Conservation (phyloP, 2,888 invertebrate genomes). For the Deilephila elpenor region DNA sequence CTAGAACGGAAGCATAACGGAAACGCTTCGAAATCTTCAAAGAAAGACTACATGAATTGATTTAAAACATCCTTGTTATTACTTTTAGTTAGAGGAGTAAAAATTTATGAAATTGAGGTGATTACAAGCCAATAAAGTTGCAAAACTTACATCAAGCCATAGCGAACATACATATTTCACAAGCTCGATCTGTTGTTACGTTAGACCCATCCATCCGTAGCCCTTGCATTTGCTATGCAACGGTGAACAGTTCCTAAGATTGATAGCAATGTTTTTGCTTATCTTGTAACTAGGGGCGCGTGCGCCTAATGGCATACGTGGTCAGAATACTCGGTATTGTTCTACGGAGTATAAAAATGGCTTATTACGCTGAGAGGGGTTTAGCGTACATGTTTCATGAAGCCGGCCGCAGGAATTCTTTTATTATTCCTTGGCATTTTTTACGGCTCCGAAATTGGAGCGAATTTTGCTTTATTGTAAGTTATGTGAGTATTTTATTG, state of each 20-base stretch:
- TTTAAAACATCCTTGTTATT: too few species aligned
- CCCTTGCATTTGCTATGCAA: conserved; percentile 45
- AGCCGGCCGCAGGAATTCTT: conserved; percentile 13
- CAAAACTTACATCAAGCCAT: neutral
- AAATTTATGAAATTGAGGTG: too few species aligned
- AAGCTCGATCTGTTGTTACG: neutral
- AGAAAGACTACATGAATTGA: too few species aligned
- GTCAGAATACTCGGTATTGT: conserved; percentile 36
- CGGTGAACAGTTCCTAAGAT: conserved; percentile 42
- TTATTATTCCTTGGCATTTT: conserved; percentile 6
- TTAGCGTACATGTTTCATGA: conserved; percentile 27
- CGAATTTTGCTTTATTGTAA: conserved; percentile 4
- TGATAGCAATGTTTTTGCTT: conserved; percentile 48
- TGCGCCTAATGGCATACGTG: conserved; percentile 38
- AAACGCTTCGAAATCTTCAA: too few species aligned
- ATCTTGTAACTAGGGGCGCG: conserved; percentile 34
- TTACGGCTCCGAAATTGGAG: conserved; percentile 6
- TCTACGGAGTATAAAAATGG: conserved; percentile 24
- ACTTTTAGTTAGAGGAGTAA: too few species aligned
- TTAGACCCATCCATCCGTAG: conserved; percentile 39
- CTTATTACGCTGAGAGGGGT: conserved; percentile 29
- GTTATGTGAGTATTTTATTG: neutral
- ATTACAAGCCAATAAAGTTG: neutral
- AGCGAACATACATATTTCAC: neutral
- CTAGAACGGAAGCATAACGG: too few species aligned